Percentiles rank a stretch among this genome's conserved stretches.
phyloP scores from a whole-genome alignment of 2,113 vertebrate genomes.

The Morone saxatilis region DNA sequence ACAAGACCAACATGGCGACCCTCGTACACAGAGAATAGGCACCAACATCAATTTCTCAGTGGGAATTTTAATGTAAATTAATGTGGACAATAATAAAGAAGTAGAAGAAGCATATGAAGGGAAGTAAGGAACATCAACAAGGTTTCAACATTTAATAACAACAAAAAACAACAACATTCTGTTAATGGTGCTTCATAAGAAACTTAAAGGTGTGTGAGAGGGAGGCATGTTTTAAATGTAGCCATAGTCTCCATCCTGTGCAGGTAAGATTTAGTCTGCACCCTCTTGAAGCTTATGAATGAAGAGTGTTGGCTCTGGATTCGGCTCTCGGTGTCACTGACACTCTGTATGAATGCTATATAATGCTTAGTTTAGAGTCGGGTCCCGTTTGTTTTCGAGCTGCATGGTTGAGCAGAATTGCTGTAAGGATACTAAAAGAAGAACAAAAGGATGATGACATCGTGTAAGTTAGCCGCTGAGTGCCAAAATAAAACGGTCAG shows the following conservation, averaged over 20 bases:
- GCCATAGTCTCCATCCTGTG: neutral
- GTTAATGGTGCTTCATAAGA: constrained; percentile 28
- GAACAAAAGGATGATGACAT: constrained; percentile 16
- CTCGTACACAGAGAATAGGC: neutral
- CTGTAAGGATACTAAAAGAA: neutral
- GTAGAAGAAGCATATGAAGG: neutral
- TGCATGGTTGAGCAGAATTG: constrained; percentile 44
- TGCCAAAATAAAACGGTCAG: constrained; percentile 74
- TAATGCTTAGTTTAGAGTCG: constrained; percentile 23
- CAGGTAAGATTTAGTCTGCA: neutral
- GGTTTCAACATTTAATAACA: constrained; percentile 1
- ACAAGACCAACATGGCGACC: neutral
- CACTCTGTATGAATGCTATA: neutral
- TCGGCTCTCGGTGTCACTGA: constrained; percentile 3
- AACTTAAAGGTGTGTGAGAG: neutral
- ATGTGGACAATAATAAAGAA: neutral
- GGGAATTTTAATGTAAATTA: neutral
- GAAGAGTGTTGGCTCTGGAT: neutral
- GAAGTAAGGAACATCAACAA: neutral
- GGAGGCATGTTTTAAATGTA: constrained; percentile 14
- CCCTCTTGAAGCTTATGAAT: constrained; percentile 21
- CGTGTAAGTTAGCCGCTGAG: constrained; percentile 41
- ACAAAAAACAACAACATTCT: neutral
- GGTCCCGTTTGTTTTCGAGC: neutral
- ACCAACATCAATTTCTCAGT: neutral